Evolutionary conservation across 1,140 invertebrate genomes (phyloP).

Genomic region (Mercenaria mercenaria): DNA sequence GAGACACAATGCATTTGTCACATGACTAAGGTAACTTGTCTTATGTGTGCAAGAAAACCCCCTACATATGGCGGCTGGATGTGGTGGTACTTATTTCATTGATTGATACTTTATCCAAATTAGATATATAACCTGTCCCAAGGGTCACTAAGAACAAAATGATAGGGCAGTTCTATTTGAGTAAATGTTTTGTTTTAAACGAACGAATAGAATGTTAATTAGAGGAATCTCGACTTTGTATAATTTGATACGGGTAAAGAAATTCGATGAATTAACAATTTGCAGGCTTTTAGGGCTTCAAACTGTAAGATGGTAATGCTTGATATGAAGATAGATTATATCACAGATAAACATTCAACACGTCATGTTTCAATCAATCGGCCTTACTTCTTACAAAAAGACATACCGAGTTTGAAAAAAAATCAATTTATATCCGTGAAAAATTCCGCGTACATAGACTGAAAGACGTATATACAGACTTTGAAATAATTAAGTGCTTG

Average conservation of each 20-base stretch:
- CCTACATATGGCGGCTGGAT: no score
- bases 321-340: neutral
- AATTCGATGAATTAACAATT: conserved; percentile 26
- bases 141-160: conserved; percentile 11
- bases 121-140: no score
- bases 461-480: conserved; percentile 27
- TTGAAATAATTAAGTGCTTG: conserved; percentile 30
- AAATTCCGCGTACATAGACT: conserved; percentile 40
- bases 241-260: conserved; percentile 21
- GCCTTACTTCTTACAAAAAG: conserved; percentile 17
- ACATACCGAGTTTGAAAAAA: conserved; percentile 18
- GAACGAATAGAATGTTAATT: conserved; percentile 4
- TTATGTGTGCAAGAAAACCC: no score
- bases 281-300: neutral
- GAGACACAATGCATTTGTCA: no score
- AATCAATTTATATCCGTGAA: conserved; percentile 55
- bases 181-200: neutral
- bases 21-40: no score
- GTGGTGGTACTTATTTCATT: no score
- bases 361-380: conserved; percentile 15
- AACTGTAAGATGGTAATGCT: neutral
- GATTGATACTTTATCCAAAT: no score
- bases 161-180: neutral
- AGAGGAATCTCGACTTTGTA: conserved; percentile 18
- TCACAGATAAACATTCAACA: neutral